These are phyloP conservation scores for Epinephelus malabaricus DNA, from an alignment of 2,797 vertebrate genomes.

Conservation along the genomic window DNA sequence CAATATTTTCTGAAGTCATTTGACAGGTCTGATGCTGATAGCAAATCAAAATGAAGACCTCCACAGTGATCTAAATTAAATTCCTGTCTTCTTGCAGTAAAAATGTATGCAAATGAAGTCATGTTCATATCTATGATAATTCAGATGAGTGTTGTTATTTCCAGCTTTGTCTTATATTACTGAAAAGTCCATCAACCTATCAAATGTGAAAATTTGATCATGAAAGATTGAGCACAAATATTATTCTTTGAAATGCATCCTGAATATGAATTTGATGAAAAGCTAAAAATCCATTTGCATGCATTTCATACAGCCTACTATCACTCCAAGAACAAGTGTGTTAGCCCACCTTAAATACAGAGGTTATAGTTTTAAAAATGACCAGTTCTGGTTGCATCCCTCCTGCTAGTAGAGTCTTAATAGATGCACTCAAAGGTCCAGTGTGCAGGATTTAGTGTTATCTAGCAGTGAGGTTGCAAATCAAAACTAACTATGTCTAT, in stretches of 20 bases:
- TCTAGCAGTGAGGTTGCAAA: no score
- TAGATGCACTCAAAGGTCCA: not conserved
- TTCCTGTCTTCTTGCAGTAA: slow-evolving; percentile 24
- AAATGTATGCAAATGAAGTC: slow-evolving; percentile 48
- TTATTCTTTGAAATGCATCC: not conserved
- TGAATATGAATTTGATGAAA: not conserved
- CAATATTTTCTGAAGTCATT: slow-evolving; percentile 1
- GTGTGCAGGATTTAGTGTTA: no score
- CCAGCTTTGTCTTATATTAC: not conserved
- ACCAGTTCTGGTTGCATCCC: not conserved
- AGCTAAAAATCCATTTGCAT: not conserved
- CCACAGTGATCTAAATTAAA: slow-evolving; percentile 29
- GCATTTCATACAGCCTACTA: not conserved
- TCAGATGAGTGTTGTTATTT: slow-evolving; percentile 40
- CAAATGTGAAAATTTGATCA: slow-evolving; percentile 1
- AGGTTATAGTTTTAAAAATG: not conserved
- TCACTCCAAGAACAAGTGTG: not conserved
- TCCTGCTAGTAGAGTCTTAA: not conserved
- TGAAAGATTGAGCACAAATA: not conserved
- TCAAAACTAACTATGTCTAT: no score
- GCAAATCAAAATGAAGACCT: slow-evolving; percentile 15
- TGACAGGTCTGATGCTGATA: slow-evolving; percentile 10
- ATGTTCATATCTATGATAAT: slow-evolving; percentile 32
- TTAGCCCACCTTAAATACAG: not conserved
- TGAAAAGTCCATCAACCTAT: slow-evolving; percentile 20